Evolutionary conservation across 2,888 invertebrate genomes (phyloP).

Genomic region (Acrobasis consociella): DNA sequence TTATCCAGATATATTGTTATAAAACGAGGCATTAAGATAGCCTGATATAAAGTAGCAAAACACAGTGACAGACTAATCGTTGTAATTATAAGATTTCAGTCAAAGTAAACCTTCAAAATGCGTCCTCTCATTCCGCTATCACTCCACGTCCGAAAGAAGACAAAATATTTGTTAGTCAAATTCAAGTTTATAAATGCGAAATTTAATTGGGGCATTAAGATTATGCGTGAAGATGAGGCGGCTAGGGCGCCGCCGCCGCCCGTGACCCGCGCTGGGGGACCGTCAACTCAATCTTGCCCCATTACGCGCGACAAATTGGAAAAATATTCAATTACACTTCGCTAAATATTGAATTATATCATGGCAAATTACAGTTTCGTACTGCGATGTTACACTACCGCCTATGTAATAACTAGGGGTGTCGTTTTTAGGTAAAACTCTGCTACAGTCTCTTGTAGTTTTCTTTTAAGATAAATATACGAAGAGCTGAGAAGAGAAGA

Average conservation of each 20-base stretch:
- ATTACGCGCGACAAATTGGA: slow-evolving; percentile 83
- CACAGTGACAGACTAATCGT: not conserved
- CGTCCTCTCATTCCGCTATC: not conserved
- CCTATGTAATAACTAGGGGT: slow-evolving; percentile 4
- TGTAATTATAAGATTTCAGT: not conserved
- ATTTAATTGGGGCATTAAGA: slow-evolving; percentile 49
- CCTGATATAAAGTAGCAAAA: not conserved
- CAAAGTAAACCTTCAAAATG: not conserved
- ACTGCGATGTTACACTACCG: slow-evolving; percentile 55
- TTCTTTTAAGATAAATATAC: not conserved
- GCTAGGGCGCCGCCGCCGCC: slow-evolving; percentile 28
- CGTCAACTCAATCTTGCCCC: slow-evolving; percentile 82
- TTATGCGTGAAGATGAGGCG: slow-evolving; percentile 49
- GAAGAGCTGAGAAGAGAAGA: no score
- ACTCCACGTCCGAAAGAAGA: slow-evolving; percentile 13
- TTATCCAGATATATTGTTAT: no score
- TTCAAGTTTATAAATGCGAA: slow-evolving; percentile 32
- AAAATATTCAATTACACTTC: slow-evolving; percentile 82
- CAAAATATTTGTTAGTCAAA: slow-evolving; percentile 27
- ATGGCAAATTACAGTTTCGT: slow-evolving; percentile 79
- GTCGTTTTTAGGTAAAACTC: not conserved
- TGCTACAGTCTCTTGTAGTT: not conserved
- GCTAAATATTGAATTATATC: slow-evolving; percentile 82
- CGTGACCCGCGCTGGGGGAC: slow-evolving; percentile 57
- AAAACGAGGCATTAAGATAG: not conserved